phyloP scores from a whole-genome alignment of 1,140 invertebrate genomes.

The Drosophila repleta region DNA sequence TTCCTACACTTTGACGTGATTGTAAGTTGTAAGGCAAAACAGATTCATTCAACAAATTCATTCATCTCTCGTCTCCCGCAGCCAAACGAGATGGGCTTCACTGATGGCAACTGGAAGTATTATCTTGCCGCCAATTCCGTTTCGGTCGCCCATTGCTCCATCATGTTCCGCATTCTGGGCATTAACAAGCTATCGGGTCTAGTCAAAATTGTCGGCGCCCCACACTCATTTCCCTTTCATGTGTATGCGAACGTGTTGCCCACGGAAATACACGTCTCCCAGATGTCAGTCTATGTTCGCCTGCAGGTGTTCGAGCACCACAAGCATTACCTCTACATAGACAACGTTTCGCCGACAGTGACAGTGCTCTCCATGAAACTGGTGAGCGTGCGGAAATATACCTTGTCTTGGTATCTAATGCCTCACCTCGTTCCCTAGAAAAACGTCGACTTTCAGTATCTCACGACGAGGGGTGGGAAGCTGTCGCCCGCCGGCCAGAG shows the following conservation, averaged over 20 bases:
- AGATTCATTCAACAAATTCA: no score
- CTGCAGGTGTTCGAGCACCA: conserved; percentile 52
- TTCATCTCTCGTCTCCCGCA: conserved; percentile 18
- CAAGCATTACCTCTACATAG: conserved; percentile 65
- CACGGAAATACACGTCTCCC: conserved; percentile 48
- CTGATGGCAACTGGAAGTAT: conserved; percentile 65
- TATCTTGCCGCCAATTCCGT: conserved; percentile 42
- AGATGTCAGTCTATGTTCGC: conserved; percentile 34
- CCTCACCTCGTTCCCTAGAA: conserved; percentile 30
- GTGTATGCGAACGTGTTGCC: conserved; percentile 57
- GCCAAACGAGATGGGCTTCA: conserved; percentile 66
- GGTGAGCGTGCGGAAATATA: conserved; percentile 41
- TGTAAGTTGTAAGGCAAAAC: conserved; percentile 62
- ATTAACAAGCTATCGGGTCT: conserved; percentile 57
- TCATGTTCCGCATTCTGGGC: conserved; percentile 57
- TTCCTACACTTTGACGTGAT: conserved; percentile 73
- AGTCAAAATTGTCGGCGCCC: conserved; percentile 60
- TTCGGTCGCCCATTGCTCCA: conserved; percentile 38
- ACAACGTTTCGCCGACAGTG: conserved; percentile 66
- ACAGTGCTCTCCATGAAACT: conserved; percentile 59
- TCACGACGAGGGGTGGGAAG: conserved; percentile 54
- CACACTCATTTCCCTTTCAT: conserved; percentile 56
- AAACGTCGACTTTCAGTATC: conserved; percentile 40
- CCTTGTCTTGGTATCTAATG: no score
- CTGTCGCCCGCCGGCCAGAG: conserved; percentile 60